Base-by-base conservation (phyloP, 2,888 invertebrate genomes). In the Campoletis raptor region DNA sequence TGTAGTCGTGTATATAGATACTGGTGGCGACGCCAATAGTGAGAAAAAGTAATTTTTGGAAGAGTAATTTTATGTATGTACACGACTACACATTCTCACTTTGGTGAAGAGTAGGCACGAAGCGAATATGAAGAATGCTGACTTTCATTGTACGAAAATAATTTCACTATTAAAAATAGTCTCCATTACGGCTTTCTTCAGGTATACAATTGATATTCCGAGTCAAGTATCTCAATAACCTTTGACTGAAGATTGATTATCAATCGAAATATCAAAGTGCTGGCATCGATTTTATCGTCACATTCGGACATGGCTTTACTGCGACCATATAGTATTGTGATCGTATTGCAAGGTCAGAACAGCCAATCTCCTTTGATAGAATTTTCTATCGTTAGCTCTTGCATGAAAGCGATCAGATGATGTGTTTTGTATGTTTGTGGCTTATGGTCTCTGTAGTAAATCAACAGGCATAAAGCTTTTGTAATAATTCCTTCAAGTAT, bases 221-320 rank as follows among this genome's bases (percentile, higher is more conserved):
- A 61, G 5, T 7, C 61, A 30, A 61, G 48, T 48, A 45, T 30
- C 18, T 6, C 9, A 48, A 48, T 48, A 24, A 48, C 30, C 48
- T 24, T 18, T 24, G 42, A 37, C 45, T 24, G 40, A 15, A 61
- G 30, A 18, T 18, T 70, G 7, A 37, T 21, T 54, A 52, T 12
- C 77, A 52, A 37, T 64, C 57, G 40, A 40, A 54, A 73, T 67
- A 54, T 40, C 54, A 54, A 42, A 21, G 18, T 66, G 30, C 73
- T 67, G 45, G 42, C 48, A 78, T 54, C 61, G 83, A 64, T 79
- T 67, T 54, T 66, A 24, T 12, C 12, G 42, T 57, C 36, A 24
- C 61, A 61, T 61, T 61, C 15, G 15, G 9, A 5, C 37, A n/a
- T 24, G 21, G 9, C 78, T 66, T 15, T 18, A 64, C 42, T 18